A percentile compares a stretch with the other conserved stretches of the same genome.
Evolutionary conservation across 2,797 vertebrate species (phyloP).

Genomic region (Scleropages formosus): DNA sequence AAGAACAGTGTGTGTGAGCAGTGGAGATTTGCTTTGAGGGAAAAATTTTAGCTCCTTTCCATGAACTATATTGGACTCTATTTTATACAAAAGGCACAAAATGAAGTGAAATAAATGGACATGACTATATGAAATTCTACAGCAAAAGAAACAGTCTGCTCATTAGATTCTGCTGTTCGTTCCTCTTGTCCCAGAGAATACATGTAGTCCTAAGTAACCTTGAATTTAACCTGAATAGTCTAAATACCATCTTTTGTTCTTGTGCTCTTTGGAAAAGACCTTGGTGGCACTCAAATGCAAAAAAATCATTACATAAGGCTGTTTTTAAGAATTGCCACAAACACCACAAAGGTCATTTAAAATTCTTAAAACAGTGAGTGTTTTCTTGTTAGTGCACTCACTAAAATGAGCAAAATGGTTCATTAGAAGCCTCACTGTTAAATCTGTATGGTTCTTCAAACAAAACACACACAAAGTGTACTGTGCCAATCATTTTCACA

Average conservation of each 20-base stretch:
- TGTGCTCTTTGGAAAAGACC: neutral
- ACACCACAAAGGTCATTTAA: neutral
- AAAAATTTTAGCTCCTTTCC: neutral
- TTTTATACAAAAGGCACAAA: too few relatives aligned
- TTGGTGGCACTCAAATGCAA: neutral
- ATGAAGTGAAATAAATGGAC: too few relatives aligned
- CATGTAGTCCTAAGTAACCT: neutral
- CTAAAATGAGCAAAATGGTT: neutral
- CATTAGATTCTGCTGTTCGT: neutral
- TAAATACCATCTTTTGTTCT: neutral
- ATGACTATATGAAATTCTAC: too few relatives aligned
- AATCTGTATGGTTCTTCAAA: neutral
- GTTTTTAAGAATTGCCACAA: neutral
- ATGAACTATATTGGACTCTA: too few relatives aligned
- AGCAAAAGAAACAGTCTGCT: neutral
- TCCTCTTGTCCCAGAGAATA: neutral
- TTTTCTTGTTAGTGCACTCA: neutral
- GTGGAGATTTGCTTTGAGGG: neutral
- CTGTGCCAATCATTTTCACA: neutral
- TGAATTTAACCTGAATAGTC: neutral
- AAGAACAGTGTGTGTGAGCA: neutral
- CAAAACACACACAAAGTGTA: neutral
- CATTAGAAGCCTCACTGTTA: neutral
- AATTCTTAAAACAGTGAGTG: neutral
- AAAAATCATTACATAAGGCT: neutral